Base-by-base conservation (phyloP, 2,797 vertebrate genomes). In the Heliangelus exortis region DNA sequence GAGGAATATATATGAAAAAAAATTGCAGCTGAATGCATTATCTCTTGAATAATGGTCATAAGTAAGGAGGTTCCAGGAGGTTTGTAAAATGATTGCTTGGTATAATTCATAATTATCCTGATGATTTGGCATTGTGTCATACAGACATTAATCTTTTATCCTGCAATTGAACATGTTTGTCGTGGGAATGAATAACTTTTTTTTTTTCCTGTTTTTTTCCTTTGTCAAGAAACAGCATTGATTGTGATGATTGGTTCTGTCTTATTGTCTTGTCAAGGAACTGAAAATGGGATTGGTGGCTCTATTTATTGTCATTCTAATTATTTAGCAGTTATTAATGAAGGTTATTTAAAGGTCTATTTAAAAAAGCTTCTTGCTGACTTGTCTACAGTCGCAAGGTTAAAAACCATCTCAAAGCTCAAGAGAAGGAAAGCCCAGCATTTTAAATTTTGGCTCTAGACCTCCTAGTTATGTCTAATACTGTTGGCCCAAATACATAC, bases 21-120 rank as follows among this genome's bases (percentile, higher is more conserved):
- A 76, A 26, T 43, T 69, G 87, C 57, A 75, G 71, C 69, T 15
- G 20, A 92, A 92, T 93, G 34, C 26, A 23, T 75, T 67, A 34
- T 77, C 66, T 95, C 33, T 9, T 84, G 90, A 95, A 91, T 96
- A 92, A 62, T 84, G 86, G 65, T 72, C 53, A 26, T 80, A 72
- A 88, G 92, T 73, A 75, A 89, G 39, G 39, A 82, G 76, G 39
- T 91, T 95, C 73, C 85, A 81, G 85, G 84, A 94, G 92, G 82
- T 92, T 68, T 90, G 33, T 83, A 17, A 80, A 89, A 74, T 63
- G 78, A 87, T 89, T 87, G 25, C 72, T 84, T 87, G 25, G 8
- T 55, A 36, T 81, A 87, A 88, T 91, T 73, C n/a, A 39, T 88
- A 84, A 86, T 93, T 91, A 87, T 69, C 76, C 61, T 29, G 29